Evolutionary conservation across 2,113 vertebrate genomes (phyloP).

Genomic region (Cyanoramphus novaezelandiae): DNA sequence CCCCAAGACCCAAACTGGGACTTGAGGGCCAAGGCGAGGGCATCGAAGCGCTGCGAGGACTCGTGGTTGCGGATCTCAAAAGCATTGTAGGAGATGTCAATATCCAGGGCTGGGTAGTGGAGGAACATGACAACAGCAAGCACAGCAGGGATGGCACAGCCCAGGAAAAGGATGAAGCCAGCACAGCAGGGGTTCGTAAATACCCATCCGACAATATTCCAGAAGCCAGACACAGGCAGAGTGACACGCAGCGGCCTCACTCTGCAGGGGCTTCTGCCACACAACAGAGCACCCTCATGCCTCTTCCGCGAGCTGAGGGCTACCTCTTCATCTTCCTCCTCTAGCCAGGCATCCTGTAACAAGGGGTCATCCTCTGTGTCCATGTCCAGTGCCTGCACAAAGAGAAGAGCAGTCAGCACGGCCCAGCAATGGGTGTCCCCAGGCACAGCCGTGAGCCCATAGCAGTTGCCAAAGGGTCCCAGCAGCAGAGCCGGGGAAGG

Average conservation of each 20-base stretch:
- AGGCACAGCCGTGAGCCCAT: background rate
- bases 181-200: slow-evolving; percentile 90
- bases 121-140: slow-evolving; percentile 91
- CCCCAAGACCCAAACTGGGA: slow-evolving; percentile 95
- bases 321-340: slow-evolving; percentile 80
- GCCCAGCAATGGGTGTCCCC: background rate
- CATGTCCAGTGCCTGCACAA: slow-evolving; percentile 75
- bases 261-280: slow-evolving; percentile 63
- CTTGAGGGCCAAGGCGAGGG: slow-evolving; percentile 89
- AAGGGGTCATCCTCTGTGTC: slow-evolving; percentile 89
- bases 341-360: slow-evolving; percentile 82
- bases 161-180: slow-evolving; percentile 81
- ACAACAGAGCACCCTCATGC: slow-evolving; percentile 33
- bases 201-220: slow-evolving; percentile 88
- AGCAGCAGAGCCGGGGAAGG: background rate
- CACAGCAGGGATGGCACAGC: slow-evolving; percentile 83
- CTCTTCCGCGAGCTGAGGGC: slow-evolving; percentile 28
- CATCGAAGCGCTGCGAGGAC: slow-evolving; percentile 92
- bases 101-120: slow-evolving; percentile 91
- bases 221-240: slow-evolving; percentile 70
- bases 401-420: slow-evolving; percentile 6
- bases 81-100: slow-evolving; percentile 97
- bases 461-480: background rate
- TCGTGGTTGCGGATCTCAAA: slow-evolving; percentile 97
- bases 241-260: slow-evolving; percentile 31